These are phyloP conservation scores for Andrena cerasifolii DNA, from an alignment of 1,140 invertebrate genomes.

Conservation along the genomic window DNA sequence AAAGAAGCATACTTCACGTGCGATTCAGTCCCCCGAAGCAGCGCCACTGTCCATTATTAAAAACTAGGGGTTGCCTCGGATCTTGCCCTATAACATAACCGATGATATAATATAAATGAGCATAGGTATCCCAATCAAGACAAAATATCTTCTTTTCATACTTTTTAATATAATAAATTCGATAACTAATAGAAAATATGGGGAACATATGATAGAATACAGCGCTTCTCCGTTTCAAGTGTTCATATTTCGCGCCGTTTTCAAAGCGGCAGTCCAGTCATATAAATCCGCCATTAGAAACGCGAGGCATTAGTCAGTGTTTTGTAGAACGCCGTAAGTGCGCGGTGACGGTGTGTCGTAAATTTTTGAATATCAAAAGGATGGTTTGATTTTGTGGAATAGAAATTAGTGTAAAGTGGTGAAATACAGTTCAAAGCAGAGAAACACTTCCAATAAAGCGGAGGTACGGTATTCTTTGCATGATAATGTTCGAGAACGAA, in stretches of 20 bases:
- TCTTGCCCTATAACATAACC: background rate
- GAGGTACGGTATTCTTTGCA: background rate
- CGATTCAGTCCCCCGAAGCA: background rate
- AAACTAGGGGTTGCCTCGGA: background rate
- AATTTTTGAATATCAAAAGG: background rate
- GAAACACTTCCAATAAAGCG: too few species aligned
- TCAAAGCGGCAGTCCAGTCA: too few species aligned
- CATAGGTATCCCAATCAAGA: background rate
- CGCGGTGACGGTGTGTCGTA: background rate
- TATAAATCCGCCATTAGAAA: background rate
- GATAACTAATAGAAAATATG: background rate
- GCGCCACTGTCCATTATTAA: background rate
- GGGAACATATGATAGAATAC: too few species aligned
- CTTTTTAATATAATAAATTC: background rate
- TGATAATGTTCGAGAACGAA: background rate
- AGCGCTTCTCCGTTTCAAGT: too few species aligned
- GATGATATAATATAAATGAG: background rate
- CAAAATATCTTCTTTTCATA: background rate
- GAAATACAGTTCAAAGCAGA: background rate
- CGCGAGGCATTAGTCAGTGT: background rate
- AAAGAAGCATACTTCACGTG: background rate
- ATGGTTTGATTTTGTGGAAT: background rate
- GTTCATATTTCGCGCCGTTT: too few species aligned
- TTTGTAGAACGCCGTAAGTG: constrained; percentile 15
- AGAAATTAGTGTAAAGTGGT: background rate